Evolutionary conservation across 2,797 vertebrate genomes (phyloP).

Genomic region (Oreochromis grahami): DNA sequence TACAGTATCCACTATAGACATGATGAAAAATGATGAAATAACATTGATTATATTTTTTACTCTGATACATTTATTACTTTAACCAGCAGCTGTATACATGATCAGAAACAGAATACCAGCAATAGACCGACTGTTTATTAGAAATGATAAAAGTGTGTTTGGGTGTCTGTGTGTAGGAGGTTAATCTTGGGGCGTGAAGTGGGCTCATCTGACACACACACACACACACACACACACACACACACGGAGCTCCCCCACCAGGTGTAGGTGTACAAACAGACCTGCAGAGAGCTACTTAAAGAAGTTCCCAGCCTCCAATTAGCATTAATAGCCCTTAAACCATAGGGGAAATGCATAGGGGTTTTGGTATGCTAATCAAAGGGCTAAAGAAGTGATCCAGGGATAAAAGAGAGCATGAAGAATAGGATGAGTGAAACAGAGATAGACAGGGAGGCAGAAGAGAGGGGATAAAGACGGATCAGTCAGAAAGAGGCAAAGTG

Average conservation of each 20-base stretch:
- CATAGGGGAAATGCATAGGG: constrained; percentile 68
- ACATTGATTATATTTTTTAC: not conserved
- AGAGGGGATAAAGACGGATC: constrained; percentile 70
- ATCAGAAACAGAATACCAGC: not conserved
- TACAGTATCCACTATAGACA: not conserved
- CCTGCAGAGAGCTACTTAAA: constrained; percentile 48
- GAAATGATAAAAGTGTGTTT: not conserved
- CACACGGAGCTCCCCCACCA: constrained; percentile 53
- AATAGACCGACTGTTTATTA: not conserved
- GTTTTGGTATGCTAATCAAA: constrained; percentile 77
- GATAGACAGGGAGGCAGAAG: constrained; percentile 64
- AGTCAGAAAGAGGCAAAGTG: constrained; percentile 53
- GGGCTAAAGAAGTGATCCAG: constrained; percentile 66
- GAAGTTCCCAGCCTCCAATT: constrained; percentile 69
- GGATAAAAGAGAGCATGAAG: constrained; percentile 73
- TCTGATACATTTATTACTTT: not conserved
- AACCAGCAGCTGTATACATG: not conserved
- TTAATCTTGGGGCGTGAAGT: constrained; percentile 20
- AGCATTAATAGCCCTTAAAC: constrained; percentile 76
- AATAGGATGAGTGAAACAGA: constrained; percentile 72
- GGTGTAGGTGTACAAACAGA: constrained; percentile 74
- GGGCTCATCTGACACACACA: not conserved
- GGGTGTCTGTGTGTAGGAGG: not conserved
- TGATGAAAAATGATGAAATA: not conserved
- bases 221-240: not conserved